Percentiles rank a stretch among this genome's conserved stretches.
These are phyloP conservation scores for Holacanthella duospinosa DNA, from an alignment of 2,888 invertebrate species.

Conservation along the genomic window DNA sequence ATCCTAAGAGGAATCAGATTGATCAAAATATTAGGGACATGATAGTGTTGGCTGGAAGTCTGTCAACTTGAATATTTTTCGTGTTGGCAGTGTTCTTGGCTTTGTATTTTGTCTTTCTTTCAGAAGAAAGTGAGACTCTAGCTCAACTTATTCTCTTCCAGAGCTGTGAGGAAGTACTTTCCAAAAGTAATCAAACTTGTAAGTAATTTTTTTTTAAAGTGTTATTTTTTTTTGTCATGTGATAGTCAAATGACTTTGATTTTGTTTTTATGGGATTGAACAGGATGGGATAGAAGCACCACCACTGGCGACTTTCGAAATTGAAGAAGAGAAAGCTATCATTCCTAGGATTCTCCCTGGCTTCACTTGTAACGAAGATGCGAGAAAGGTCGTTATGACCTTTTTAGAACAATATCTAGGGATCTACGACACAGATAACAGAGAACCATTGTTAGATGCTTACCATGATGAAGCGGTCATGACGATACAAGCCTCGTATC, in stretches of 20 bases:
- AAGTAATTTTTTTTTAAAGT: constrained; percentile 44
- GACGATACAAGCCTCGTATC: constrained; percentile 50
- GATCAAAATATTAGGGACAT: no score
- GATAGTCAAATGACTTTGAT: no score
- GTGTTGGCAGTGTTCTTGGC: no score
- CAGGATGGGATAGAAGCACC: constrained; percentile 77
- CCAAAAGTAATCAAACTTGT: constrained; percentile 79
- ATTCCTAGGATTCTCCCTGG: constrained; percentile 54
- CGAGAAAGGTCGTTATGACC: constrained; percentile 59
- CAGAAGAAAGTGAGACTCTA: no score
- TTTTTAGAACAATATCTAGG: constrained; percentile 78
- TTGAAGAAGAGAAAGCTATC: constrained; percentile 50
- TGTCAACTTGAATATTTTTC: no score
- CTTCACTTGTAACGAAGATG: constrained; percentile 50
- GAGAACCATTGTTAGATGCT: constrained; percentile 68
- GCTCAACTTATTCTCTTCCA: constrained; percentile 50
- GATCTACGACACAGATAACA: constrained; percentile 61
- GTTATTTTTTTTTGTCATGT: constrained; percentile 9
- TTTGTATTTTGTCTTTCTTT: no score
- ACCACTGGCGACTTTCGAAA: constrained; percentile 78
- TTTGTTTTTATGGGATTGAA: no score
- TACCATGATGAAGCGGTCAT: constrained; percentile 77
- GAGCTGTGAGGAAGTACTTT: constrained; percentile 78
- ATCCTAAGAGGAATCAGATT: no score
- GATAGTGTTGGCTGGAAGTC: no score